Conservation (phyloP, 2,113 vertebrate genomes). For the Hylia prasina region DNA sequence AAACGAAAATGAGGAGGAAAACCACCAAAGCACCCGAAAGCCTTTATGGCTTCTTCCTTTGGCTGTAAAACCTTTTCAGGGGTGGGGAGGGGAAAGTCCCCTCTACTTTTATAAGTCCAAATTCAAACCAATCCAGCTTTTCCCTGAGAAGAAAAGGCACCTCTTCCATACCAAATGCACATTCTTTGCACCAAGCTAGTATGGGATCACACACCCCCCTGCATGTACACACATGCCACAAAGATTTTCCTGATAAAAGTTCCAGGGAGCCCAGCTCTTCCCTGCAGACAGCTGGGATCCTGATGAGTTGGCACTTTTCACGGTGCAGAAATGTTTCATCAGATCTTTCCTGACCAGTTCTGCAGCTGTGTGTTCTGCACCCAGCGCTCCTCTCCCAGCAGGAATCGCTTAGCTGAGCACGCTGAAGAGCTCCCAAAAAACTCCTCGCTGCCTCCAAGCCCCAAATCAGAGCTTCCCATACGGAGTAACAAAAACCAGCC, state of each 20-base stretch:
- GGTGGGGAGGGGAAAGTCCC: neutral
- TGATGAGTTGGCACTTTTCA: neutral
- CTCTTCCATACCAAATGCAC: neutral
- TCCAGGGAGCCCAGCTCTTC: neutral
- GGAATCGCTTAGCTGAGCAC: accelerated
- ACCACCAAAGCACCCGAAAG: neutral
- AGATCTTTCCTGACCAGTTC: constrained; percentile 54
- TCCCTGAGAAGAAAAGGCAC: neutral
- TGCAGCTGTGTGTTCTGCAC: constrained; percentile 13
- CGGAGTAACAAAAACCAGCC: neutral
- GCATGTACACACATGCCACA: neutral
- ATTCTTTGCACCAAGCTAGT: neutral
- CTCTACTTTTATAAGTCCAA: neutral
- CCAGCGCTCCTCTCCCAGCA: neutral
- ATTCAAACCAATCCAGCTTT: neutral
- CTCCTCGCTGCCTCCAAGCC: neutral
- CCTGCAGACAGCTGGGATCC: neutral
- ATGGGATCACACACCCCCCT: neutral
- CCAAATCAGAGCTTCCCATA: neutral
- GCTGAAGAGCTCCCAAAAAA: neutral
- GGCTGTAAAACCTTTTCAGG: neutral
- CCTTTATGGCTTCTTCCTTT: neutral
- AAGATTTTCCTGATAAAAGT: neutral
- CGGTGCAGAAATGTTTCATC: neutral
- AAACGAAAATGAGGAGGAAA: neutral